phyloP scores from a whole-genome alignment of 2,113 vertebrate genomes.

The Okapia johnstoni region DNA sequence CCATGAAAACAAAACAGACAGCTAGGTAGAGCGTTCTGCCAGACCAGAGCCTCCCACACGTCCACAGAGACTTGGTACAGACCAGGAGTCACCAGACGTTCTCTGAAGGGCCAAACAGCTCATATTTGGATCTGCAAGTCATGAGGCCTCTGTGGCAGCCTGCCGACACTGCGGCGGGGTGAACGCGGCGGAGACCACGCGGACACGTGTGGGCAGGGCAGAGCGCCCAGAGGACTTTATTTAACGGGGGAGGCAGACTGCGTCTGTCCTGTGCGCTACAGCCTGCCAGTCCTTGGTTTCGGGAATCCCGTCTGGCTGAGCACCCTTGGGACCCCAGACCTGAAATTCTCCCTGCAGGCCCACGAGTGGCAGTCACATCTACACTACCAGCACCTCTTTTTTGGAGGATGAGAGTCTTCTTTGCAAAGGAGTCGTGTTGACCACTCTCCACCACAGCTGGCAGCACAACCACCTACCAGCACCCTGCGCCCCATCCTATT shows the following conservation, averaged over 20 bases:
- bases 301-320: neutral
- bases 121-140: neutral
- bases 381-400: neutral
- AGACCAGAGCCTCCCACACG: neutral
- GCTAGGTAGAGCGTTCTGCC: neutral
- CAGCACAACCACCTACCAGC: neutral
- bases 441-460: neutral
- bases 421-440: conserved; percentile 32
- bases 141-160: neutral
- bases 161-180: neutral
- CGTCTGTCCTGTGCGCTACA: neutral
- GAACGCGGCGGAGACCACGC: neutral
- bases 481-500: neutral
- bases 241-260: neutral
- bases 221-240: neutral
- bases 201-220: neutral
- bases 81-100: neutral
- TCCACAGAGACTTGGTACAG: neutral
- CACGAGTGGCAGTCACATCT: neutral
- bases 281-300: neutral
- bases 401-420: conserved; percentile 50
- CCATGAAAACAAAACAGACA: neutral
- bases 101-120: neutral
- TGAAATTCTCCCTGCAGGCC: neutral
- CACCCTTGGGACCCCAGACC: neutral